Base-by-base conservation (phyloP, 37 sponge, comb jelly and placozoan genomes). In the Haliclona indistincta region DNA sequence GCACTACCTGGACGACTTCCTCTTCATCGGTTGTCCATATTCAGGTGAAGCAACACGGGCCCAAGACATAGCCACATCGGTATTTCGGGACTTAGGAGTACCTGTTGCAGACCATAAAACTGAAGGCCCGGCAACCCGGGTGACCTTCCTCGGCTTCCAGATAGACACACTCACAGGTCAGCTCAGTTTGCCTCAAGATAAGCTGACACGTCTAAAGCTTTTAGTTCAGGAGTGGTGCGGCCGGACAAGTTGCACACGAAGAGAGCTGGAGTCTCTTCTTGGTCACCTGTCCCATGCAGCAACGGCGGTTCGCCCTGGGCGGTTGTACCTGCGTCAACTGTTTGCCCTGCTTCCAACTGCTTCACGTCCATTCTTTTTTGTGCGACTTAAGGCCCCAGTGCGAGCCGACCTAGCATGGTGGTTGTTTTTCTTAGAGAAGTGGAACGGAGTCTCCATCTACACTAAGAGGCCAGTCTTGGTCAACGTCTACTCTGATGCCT, bases 401-500 rank as follows among this genome's bases (percentile, higher is more conserved):
- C 10, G 15, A 15, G 51, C 51, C 10, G 51, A 47, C 15, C 10
- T 47, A 17, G 10, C 13, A 17, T 47, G 51, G 51, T 47, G 51
- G 51, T 15, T 10, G 10, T 47, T 10, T 15, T 47, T 47, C 51
- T 15, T 47, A 47, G 13, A 47, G 51, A 47, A 47, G 13, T 47
- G 51, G 51, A 47, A 47, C 15, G 51, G 51, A 10, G 15, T 15
- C 10, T 47, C 51, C 10, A 17, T 47, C 15, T 47, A 17, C 15
- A 10, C 51, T 17, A 10, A 15, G 13, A 10, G 15, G 15, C 15
- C 51, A 47, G 51, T 15, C 10, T 47, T 15, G 15, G 10, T 8
- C 38, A 8, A 23, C 38, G 40, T 33, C 11, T 47, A 17, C 15
- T 68, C 70, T 15, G 70, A 68, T 35, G 70, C 70, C 26, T 68